These are phyloP conservation scores for Plagodis pulveraria DNA, from an alignment of 2,888 invertebrate species.

Conservation along the genomic window DNA sequence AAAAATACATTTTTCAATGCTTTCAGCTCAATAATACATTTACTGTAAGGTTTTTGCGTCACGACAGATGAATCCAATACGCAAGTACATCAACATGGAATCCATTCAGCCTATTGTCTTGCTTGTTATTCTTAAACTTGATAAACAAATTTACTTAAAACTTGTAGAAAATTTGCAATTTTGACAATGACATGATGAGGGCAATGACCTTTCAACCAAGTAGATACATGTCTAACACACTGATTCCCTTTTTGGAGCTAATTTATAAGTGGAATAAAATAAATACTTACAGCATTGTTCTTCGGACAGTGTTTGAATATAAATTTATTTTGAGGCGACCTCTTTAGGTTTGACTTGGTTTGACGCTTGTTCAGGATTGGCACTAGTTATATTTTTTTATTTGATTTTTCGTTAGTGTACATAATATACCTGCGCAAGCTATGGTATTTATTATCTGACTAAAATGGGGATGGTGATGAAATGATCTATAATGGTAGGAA, in stretches of 20 bases:
- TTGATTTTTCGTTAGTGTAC: too few species aligned
- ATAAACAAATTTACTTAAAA: too few species aligned
- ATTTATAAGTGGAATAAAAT: conserved; percentile 10
- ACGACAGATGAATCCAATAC: not conserved
- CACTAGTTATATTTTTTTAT: too few species aligned
- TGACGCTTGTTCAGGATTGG: not conserved
- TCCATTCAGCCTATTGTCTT: not conserved
- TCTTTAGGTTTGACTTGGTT: not conserved
- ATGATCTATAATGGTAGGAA: too few species aligned
- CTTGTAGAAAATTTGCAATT: too few species aligned
- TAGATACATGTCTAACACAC: conserved; percentile 2
- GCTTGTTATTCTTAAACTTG: too few species aligned
- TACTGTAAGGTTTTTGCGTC: conserved; percentile 9
- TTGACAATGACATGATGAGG: not conserved
- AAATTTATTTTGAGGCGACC: conserved; percentile 2
- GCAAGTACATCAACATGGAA: not conserved
- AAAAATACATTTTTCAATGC: conserved; percentile 58
- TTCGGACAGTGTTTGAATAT: conserved; percentile 11
- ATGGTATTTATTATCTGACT: too few species aligned
- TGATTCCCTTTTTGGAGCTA: conserved; percentile 10
- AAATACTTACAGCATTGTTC: conserved; percentile 14
- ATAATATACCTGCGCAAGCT: too few species aligned
- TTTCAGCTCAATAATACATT: conserved; percentile 30
- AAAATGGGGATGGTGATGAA: too few species aligned
- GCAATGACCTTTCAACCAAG: conserved; percentile 4